Percentiles rank a stretch among this genome's conserved stretches.
phyloP scores from a whole-genome alignment of 2,113 vertebrate species.

The Arvicanthis niloticus region DNA sequence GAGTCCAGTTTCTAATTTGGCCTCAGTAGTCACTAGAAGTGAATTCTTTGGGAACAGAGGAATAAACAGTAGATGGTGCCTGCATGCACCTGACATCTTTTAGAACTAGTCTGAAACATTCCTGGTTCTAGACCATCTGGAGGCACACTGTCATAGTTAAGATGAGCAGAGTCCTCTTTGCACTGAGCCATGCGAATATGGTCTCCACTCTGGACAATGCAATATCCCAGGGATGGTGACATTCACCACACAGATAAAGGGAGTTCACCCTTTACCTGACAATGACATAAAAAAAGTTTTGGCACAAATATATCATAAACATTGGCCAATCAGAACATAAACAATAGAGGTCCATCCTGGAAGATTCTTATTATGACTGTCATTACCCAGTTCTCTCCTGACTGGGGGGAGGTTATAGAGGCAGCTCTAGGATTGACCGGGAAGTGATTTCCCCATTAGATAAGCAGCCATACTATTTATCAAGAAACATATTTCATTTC shows the following conservation, averaged over 20 bases:
- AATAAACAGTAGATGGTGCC: neutral
- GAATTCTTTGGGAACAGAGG: neutral
- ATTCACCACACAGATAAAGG: neutral
- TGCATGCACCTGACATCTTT: neutral
- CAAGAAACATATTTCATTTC: neutral
- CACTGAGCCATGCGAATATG: neutral
- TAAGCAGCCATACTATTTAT: neutral
- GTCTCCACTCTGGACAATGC: neutral
- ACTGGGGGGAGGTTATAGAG: neutral
- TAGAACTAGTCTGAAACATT: neutral
- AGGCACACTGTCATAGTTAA: neutral
- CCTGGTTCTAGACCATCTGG: neutral
- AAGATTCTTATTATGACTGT: neutral
- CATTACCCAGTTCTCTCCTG: neutral
- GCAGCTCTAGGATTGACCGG: neutral
- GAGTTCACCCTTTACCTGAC: neutral
- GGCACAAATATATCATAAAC: neutral
- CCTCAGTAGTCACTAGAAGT: neutral
- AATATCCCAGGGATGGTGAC: neutral
- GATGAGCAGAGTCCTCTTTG: neutral
- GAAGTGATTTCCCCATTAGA: no score
- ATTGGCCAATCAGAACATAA: neutral
- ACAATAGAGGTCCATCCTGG: neutral
- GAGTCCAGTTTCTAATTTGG: neutral
- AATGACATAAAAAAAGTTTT: neutral